Evolutionary conservation across 2,888 invertebrate species (phyloP).

Genomic region (Macropis europaea): DNA sequence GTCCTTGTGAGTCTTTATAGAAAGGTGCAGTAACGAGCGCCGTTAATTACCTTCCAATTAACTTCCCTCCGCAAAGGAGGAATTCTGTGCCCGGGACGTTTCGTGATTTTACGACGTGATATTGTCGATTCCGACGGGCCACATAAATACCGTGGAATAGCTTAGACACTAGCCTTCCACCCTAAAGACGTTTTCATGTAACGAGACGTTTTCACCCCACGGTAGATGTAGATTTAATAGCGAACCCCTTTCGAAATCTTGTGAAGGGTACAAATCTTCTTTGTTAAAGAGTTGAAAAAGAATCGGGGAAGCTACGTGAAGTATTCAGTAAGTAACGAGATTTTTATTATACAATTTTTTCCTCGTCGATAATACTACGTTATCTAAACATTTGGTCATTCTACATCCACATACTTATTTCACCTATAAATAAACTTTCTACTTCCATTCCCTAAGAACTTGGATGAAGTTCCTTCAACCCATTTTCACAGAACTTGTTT

Average conservation of each 20-base stretch:
- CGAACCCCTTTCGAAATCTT: background rate
- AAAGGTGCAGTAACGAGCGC: background rate
- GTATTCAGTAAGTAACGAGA: too few relatives aligned
- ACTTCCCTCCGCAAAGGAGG: background rate
- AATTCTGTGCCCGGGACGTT: background rate
- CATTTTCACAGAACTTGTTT: too few relatives aligned
- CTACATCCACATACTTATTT: too few relatives aligned
- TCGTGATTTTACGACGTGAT: slow-evolving; percentile 11
- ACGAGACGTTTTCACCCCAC: background rate
- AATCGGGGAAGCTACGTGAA: too few relatives aligned
- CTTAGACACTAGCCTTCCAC: slow-evolving; percentile 1
- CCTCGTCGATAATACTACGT: too few relatives aligned
- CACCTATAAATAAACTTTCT: too few relatives aligned
- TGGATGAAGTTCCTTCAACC: too few relatives aligned
- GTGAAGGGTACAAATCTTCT: background rate
- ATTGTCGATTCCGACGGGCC: background rate
- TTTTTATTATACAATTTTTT: too few relatives aligned
- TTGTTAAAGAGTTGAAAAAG: too few relatives aligned
- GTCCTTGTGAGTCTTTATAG: slow-evolving; percentile 9
- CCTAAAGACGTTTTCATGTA: background rate
- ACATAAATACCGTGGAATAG: slow-evolving; percentile 9
- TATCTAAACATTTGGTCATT: too few relatives aligned
- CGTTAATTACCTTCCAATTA: slow-evolving; percentile 37
- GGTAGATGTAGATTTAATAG: too few relatives aligned
- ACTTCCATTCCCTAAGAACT: too few relatives aligned